Base-by-base conservation (phyloP, 2,113 vertebrate species). In the Phyllostomus discolor region DNA sequence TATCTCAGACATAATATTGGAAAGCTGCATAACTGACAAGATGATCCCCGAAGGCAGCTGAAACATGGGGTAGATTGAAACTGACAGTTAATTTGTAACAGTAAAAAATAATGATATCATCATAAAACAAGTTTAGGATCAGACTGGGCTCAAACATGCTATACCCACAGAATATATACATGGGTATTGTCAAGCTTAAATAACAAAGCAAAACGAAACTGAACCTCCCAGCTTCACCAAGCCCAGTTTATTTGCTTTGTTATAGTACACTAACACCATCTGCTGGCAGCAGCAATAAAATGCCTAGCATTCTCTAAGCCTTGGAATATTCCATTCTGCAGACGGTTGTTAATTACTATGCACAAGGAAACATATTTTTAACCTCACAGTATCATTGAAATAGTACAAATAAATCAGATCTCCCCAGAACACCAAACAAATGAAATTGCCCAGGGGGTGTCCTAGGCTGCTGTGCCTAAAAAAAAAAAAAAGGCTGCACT, bases 21-120 rank as follows among this genome's bases (percentile, higher is more conserved):
- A 97, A 98, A 97, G 97, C 97, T 94, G 79, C 95, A 31, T 95
- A 96, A 96, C 96, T 97, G 98, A 98, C 97, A 97, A 96, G 96
- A 97, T 95, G 97, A 95, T 98, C 97, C 97, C 96, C 4, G 22
- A 98, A 98, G 98, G 98, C 98, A 97, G 54, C 87, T 95, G 95
- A 97, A 96, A 96, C 92, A 94, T n/a, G 64, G 95, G 95, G 50
- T 91, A 95, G 95, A 98, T 98, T 97, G 98, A 97, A 98, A 94
- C 96, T 90, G 97, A 98, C 97, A 98, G 98, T 96, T 98, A 98
- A 98, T 98, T 98, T 98, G 98, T 96, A 98, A 97, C 98, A 95
- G 97, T 98, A 97, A 98, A 97, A 98, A 98, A 98, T 97, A 98
- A 98, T 96, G 97, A 97, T 97, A 97, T 98, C 96, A 96, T 96